A percentile compares a stretch with the other conserved stretches of the same genome.
phyloP scores from a whole-genome alignment of 2,113 vertebrate genomes.

The Oxyruncus cristatus region DNA sequence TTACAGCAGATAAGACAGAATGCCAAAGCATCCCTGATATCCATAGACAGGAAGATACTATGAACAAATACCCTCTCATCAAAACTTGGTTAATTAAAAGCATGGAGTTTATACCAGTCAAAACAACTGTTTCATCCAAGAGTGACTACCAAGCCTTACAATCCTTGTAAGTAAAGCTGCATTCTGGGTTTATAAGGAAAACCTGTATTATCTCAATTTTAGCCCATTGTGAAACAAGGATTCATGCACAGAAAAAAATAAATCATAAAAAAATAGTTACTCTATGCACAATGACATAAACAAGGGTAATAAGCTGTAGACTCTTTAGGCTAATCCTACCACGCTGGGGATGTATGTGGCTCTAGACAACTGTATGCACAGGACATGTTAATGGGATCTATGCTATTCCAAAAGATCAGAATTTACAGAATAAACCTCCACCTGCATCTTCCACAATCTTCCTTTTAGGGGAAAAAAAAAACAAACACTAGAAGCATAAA shows the following conservation, averaged over 20 bases:
- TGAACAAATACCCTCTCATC: background rate
- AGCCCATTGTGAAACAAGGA: conserved; percentile 14
- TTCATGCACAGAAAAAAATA: background rate
- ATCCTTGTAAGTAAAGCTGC: background rate
- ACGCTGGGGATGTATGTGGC: background rate
- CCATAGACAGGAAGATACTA: background rate
- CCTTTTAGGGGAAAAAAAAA: background rate
- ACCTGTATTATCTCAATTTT: background rate
- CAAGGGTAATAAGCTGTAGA: background rate
- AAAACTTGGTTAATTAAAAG: conserved; percentile 49
- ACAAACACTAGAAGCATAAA: background rate
- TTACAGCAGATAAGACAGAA: background rate
- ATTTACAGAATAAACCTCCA: background rate
- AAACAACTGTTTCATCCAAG: conserved; percentile 29
- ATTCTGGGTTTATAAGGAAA: conserved; percentile 38
- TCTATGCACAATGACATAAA: background rate
- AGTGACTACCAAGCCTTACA: background rate
- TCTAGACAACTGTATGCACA: background rate
- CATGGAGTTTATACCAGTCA: background rate
- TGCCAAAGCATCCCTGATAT: background rate
- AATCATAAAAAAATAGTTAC: background rate
- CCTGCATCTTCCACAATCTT: background rate
- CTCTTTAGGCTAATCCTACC: background rate
- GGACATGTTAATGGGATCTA: background rate
- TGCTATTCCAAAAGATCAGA: background rate